Evolutionary conservation across 2,797 vertebrate genomes (phyloP), one percentile per base, ranked within the genome.

Genomic region (Odontamblyopus lacepedii): DNA sequence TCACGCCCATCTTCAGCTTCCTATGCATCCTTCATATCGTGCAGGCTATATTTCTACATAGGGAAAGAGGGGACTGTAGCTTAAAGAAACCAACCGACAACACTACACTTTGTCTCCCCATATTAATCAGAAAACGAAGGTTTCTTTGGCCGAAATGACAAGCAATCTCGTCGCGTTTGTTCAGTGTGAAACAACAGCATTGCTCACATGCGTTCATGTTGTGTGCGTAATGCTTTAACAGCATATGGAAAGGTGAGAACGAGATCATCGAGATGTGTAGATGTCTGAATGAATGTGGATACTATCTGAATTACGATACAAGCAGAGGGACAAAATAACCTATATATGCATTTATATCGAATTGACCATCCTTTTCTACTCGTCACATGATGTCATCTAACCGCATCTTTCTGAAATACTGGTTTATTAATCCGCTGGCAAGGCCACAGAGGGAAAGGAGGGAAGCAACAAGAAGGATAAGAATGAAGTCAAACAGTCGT

Each of bases 391-490:
- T 84, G 78, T 74, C 79, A 78, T 87, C 83, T 69, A 74, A 62
- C 78, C 74, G 87, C 83, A 84, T 80, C 79, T 71, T 77, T 78
- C 74, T 80, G 73, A 82, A 84, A 84, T 71, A 83, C 63, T 79
- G 80, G 80, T 82, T 79, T 83, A 84, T 84, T 78, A 84, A 85
- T 81, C 76, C 86, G 80, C 51, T 88, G 83, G 81, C 85, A 86
- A 87, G 87, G 84, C 87, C 89, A 90, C 81, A 69, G 83, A 75
- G 76, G 79, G 83, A 83, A 68, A 77, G 81, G 74, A 84, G 83
- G 78, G 83, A 87, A 82, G 88, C 89, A 91, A 89, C 86, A 90
- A 91, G 87, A 89, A 85, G 83, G 73, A 44, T 73, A 8, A 63
- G 79, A 69, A 82, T 77, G 68, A 86, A 90, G 85, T 90, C 85